Conservation (phyloP, 2,888 invertebrate species). For the Orthosia incerta region DNA sequence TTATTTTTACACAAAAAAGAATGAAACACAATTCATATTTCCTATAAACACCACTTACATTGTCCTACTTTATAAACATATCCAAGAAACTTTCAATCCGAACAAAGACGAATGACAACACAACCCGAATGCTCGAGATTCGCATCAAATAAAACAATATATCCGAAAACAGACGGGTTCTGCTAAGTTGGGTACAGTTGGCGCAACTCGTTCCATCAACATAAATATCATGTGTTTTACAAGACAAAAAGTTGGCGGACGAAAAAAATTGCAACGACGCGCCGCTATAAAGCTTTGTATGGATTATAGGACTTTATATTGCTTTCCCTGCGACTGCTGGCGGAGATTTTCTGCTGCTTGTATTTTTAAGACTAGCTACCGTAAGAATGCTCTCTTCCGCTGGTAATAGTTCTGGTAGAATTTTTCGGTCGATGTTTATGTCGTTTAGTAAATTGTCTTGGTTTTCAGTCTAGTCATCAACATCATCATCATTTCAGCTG, state of each 20-base stretch:
- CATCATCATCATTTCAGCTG: too few relatives aligned
- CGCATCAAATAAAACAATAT: conserved; percentile 64
- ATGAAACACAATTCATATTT: not conserved
- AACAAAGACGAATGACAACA: conserved; percentile 49
- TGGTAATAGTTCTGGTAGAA: conserved; percentile 11
- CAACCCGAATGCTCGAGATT: conserved; percentile 44
- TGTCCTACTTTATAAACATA: conserved; percentile 43
- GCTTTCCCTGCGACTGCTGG: conserved; percentile 65
- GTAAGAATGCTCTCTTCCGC: conserved; percentile 23
- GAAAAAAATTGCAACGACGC: conserved; percentile 64
- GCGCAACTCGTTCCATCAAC: conserved; percentile 64
- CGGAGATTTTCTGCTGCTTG: conserved; percentile 53
- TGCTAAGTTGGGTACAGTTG: conserved; percentile 48
- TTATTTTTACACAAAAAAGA: too few relatives aligned
- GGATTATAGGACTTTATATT: conserved; percentile 79
- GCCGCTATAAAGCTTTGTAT: conserved; percentile 77
- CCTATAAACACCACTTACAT: conserved; percentile 18
- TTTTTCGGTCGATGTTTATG: not conserved
- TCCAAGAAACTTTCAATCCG: conserved; percentile 47
- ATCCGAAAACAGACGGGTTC: conserved; percentile 44
- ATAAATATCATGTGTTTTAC: conserved; percentile 69
- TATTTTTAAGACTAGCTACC: conserved; percentile 44
- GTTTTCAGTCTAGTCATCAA: too few relatives aligned
- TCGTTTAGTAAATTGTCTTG: not conserved
- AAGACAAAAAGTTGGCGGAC: conserved; percentile 63